Conservation (phyloP, 2,113 vertebrate species). For the Antidorcas marsupialis region DNA sequence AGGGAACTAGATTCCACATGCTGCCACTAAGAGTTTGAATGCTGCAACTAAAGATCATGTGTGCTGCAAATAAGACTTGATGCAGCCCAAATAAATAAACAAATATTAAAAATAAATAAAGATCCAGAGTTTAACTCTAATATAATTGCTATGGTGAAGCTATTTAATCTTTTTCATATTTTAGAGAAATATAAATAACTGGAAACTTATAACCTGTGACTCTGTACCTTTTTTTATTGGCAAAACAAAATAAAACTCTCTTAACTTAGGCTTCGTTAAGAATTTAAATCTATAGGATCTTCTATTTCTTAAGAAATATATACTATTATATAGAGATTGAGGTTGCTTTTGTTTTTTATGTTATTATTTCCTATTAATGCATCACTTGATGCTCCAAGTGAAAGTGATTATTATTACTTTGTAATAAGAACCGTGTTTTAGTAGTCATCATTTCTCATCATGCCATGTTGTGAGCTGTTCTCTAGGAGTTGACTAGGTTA, state of each 20-base stretch:
- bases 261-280: not conserved
- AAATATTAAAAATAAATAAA: not conserved
- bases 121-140: not conserved
- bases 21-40: not conserved
- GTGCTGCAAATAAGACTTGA: not conserved
- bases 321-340: not conserved
- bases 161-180: not conserved
- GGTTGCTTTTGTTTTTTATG: not conserved
- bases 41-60: not conserved
- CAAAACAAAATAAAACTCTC: not conserved
- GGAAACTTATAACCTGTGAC: not conserved
- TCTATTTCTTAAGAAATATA: not conserved
- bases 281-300: not conserved
- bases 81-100: not conserved
- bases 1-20: not conserved
- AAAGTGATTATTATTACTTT: not conserved
- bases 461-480: not conserved
- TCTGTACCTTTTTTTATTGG: not conserved
- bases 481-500: not conserved
- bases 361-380: not conserved
- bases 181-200: not conserved
- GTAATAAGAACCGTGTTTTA: not conserved
- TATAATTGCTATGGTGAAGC: not conserved
- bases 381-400: not conserved
- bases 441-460: not conserved